Conservation (phyloP, 2,797 vertebrate genomes). For the Erithacus rubecula region DNA sequence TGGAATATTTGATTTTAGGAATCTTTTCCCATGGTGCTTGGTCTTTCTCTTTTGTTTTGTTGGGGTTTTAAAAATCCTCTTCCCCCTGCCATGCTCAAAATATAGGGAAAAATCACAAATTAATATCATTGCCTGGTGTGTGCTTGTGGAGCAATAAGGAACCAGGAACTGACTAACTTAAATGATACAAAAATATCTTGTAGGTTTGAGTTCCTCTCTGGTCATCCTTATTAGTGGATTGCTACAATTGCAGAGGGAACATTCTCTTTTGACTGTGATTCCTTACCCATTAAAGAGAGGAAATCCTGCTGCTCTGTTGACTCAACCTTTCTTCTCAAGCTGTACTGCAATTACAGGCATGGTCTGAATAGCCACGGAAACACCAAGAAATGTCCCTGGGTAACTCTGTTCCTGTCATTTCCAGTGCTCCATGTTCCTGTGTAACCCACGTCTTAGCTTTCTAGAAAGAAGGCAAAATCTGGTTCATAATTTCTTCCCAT, state of each 20-base stretch:
- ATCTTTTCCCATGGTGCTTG: not conserved
- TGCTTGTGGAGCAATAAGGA: not conserved
- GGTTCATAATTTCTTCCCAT: not conserved
- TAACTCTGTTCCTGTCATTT: not conserved
- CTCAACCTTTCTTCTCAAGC: not conserved
- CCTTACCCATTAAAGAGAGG: not conserved
- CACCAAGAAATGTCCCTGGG: not conserved
- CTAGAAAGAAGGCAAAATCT: not conserved
- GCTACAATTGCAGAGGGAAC: not conserved
- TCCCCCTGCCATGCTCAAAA: not conserved
- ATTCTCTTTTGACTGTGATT: not conserved
- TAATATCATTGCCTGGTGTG: not conserved
- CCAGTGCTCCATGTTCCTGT: not conserved
- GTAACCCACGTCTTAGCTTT: not conserved
- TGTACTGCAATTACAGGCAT: not conserved
- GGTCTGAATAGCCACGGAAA: not conserved
- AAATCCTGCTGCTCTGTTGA: not conserved
- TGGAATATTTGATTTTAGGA: not conserved
- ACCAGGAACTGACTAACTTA: not conserved
- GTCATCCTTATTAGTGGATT: not conserved
- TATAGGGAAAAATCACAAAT: not conserved
- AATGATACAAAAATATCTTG: not conserved
- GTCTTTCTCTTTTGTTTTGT: not conserved
- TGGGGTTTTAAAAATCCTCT: not conserved
- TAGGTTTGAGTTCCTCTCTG: not conserved